Conservation (phyloP, 1,140 invertebrate species). For the Spodoptera frugiperda region DNA sequence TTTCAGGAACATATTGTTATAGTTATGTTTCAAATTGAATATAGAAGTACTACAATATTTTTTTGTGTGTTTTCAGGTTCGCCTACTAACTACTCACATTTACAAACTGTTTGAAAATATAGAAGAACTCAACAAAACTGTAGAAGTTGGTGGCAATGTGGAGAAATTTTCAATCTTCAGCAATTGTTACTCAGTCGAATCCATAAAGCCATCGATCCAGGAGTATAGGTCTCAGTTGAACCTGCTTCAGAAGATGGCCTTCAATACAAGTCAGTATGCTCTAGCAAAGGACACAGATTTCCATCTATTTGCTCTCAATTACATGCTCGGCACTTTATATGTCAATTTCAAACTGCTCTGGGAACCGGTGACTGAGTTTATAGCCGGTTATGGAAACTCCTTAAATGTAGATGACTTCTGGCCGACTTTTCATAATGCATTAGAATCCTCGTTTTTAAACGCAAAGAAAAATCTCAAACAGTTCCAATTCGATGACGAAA, state of each 20-base stretch:
- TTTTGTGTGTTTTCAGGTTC: constrained; percentile 84
- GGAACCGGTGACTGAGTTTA: constrained; percentile 92
- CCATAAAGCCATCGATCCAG: constrained; percentile 88
- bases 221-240: constrained; percentile 92
- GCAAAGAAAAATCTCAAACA: constrained; percentile 72
- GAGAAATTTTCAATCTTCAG: constrained; percentile 88
- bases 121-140: constrained; percentile 75
- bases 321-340: constrained; percentile 93
- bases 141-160: constrained; percentile 64
- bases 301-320: constrained; percentile 89
- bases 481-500: constrained; percentile 73
- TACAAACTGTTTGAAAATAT: constrained; percentile 90
- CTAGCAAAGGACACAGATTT: constrained; percentile 86
- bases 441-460: constrained; percentile 83
- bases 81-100: constrained; percentile 90
- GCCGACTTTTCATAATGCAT: constrained; percentile 89
- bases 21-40: too few species aligned
- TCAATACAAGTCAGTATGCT: constrained; percentile 87
- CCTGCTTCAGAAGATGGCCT: constrained; percentile 90
- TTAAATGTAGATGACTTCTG: constrained; percentile 91
- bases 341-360: constrained; percentile 96
- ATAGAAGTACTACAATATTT: too few species aligned
- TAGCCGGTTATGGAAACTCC: constrained; percentile 90
- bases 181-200: constrained; percentile 90
- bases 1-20: too few species aligned